A percentile compares a stretch with the other conserved stretches of the same genome.
Evolutionary conservation across 2,888 invertebrate genomes (phyloP).

Genomic region (Chalcosyrphus nemorum): DNA sequence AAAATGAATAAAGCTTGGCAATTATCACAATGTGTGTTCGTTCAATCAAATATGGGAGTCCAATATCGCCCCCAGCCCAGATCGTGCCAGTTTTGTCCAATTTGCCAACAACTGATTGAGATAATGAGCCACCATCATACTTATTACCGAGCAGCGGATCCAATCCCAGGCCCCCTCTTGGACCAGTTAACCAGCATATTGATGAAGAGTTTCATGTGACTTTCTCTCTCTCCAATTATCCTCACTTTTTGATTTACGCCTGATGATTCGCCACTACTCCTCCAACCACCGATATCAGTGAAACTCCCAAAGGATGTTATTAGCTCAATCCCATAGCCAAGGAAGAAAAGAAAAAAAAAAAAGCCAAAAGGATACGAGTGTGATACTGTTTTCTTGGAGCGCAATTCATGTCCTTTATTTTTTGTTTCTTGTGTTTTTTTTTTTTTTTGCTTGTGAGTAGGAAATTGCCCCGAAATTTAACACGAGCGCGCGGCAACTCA

Average conservation of each 20-base stretch:
- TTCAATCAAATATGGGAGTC: constrained; percentile 22
- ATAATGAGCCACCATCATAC: constrained; percentile 56
- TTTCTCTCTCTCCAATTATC: constrained; percentile 53
- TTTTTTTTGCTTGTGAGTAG: not conserved
- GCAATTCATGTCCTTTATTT: not conserved
- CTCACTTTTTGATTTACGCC: constrained; percentile 57
- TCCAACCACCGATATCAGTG: not conserved
- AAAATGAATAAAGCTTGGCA: constrained; percentile 38
- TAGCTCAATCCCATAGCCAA: constrained; percentile 42
- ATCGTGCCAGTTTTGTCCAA: constrained; percentile 47
- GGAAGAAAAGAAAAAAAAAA: constrained; percentile 34
- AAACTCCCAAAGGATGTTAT: constrained; percentile 65
- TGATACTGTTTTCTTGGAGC: constrained; percentile 4
- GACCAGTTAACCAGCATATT: constrained; percentile 32
- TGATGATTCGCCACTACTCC: constrained; percentile 32
- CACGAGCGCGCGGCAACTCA: constrained; percentile 13
- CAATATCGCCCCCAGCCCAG: constrained; percentile 2
- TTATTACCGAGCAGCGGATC: constrained; percentile 23
- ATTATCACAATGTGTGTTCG: constrained; percentile 35
- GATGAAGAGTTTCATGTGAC: constrained; percentile 56
- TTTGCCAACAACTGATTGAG: constrained; percentile 60
- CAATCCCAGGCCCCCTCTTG: constrained; percentile 8
- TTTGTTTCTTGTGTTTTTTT: not conserved
- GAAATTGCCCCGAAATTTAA: constrained; percentile 30
- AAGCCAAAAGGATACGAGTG: not conserved